A percentile compares a stretch with the other conserved stretches of the same genome.
phyloP scores from a whole-genome alignment of 2,113 vertebrate species.

The Origma solitaria region DNA sequence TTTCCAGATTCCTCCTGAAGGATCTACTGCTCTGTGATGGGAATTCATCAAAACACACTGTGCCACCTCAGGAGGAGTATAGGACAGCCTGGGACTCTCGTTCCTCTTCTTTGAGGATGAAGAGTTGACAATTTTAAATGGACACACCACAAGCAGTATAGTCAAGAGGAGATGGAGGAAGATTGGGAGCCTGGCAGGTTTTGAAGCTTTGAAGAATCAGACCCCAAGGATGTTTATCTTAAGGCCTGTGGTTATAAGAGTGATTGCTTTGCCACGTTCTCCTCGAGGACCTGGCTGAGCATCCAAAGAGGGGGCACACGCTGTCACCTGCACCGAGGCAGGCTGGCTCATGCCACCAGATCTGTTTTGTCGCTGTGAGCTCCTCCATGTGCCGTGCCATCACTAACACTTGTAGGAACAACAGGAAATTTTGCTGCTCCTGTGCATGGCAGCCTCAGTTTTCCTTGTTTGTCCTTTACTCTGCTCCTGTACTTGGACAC shows the following conservation, averaged over 20 bases:
- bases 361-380: neutral
- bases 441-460: neutral
- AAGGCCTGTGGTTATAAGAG: neutral
- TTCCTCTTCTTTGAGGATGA: neutral
- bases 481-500: neutral
- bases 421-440: neutral
- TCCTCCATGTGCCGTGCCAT: neutral
- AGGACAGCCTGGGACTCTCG: neutral
- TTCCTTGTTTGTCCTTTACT: neutral
- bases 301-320: rapidly evolving
- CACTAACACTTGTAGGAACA: neutral
- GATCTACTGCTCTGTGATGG: neutral
- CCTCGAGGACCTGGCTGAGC: neutral
- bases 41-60: neutral
- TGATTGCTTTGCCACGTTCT: neutral
- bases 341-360: neutral
- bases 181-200: neutral
- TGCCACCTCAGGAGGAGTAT: neutral
- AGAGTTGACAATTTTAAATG: neutral
- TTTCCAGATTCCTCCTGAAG: neutral
- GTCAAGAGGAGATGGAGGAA: neutral
- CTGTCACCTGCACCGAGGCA: neutral
- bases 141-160: neutral
- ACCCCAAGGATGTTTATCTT: neutral
- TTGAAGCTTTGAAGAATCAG: neutral